Conservation (phyloP, 2,888 invertebrate species). For the Seira musarum region DNA sequence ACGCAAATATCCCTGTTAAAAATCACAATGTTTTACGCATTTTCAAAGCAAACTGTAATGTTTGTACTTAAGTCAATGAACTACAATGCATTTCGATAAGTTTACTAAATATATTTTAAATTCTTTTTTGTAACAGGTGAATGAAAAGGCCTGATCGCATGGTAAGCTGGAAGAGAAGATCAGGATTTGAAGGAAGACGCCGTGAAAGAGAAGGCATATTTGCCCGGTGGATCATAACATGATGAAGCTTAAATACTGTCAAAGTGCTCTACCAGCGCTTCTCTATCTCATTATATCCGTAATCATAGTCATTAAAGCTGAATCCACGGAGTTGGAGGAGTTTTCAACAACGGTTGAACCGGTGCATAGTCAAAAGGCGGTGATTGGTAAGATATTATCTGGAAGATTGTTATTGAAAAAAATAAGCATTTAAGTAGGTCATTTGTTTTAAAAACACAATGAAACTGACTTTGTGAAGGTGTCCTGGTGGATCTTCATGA, state of each 20-base stretch:
- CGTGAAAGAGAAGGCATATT: background rate
- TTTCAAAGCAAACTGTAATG: background rate
- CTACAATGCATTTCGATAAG: slow-evolving; percentile 9
- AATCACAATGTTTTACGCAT: background rate
- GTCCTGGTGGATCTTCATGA: slow-evolving; percentile 70
- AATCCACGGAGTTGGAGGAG: slow-evolving; percentile 19
- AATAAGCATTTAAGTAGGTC: too few species aligned
- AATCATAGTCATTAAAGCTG: slow-evolving; percentile 11
- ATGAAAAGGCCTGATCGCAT: slow-evolving; percentile 17
- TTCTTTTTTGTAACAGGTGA: slow-evolving; percentile 37
- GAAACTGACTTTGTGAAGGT: slow-evolving; percentile 65
- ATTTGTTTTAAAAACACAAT: background rate
- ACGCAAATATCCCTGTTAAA: too few species aligned
- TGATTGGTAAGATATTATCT: slow-evolving; percentile 37
- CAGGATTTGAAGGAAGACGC: background rate
- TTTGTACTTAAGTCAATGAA: slow-evolving; percentile 27
- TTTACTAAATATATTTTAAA: slow-evolving; percentile 17
- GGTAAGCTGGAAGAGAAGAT: background rate
- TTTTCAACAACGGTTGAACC: slow-evolving; percentile 37
- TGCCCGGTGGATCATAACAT: slow-evolving; percentile 11
- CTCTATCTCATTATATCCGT: slow-evolving; percentile 14
- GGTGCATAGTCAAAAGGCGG: slow-evolving; percentile 41
- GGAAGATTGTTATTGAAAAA: background rate
- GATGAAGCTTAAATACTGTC: background rate
- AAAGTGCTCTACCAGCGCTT: slow-evolving; percentile 22